Base-by-base conservation (phyloP, 2,888 invertebrate genomes). In the Eupithecia pulchellata region DNA sequence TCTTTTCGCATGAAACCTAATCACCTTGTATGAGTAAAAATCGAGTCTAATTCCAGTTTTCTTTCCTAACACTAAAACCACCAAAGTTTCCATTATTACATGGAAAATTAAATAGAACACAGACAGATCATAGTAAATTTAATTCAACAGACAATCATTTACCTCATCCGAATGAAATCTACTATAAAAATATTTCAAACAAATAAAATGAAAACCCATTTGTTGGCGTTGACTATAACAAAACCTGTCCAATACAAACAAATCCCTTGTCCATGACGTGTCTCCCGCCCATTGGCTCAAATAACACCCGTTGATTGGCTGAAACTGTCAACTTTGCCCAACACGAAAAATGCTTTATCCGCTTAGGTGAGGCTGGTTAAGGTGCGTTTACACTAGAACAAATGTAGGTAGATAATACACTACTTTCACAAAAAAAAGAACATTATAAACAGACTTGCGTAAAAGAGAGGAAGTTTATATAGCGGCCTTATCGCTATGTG, bases 291-390 rank as follows among this genome's bases (percentile, higher is more conserved):
- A 52, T 52, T 52, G 42, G 42, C 42, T 20, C 42, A 20, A 20
- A 79, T 78, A 77, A 61, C 72, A 72, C 73, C 75, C 64, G 68
- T 75, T 79, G 78, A 83, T 81, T 82, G 75, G 75, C 62, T 73
- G 74, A 77, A 71, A 75, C 71, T 75, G 78, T 77, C 75, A 72
- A 69, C 62, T 64, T 67, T 71, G 71, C 72, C 67, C 66, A 72
- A 76, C 72, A 71, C 69, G 74, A 69, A 72, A 78, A 79, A 72
- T 72, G 62, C 71, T 66, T 76, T 79, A 75, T 77, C 69, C 72
- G 58, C 39, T 69, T 60, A 34, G 55, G 71, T 61, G 61, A 63
- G 66, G 47, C 63, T 63, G n/a, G 20, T 47, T 47, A 47, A 47
- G 42, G 20, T 20, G 42, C 17, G n/a, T 47, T 20, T 47, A 47